Conservation (phyloP, 1,140 invertebrate species). For the Euura saliciscinereae region DNA sequence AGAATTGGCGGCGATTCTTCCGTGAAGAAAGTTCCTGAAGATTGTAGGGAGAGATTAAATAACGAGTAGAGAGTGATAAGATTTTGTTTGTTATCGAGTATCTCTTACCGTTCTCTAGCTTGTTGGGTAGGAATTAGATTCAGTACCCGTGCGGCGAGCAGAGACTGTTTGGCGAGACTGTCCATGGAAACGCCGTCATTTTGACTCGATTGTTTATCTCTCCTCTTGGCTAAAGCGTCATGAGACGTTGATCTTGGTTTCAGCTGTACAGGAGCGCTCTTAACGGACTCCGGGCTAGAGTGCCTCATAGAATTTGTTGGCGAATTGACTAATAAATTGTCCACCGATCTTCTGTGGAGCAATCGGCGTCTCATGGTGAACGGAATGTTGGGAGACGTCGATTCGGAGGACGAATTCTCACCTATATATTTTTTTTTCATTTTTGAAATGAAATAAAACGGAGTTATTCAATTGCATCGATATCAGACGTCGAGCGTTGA, state of each 20-base stretch:
- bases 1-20: conserved; percentile 77
- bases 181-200: conserved; percentile 65
- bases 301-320: conserved; percentile 46
- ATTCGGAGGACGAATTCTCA: conserved; percentile 50
- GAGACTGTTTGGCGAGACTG: conserved; percentile 72
- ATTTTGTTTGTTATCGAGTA: not conserved
- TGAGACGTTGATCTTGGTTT: conserved; percentile 52
- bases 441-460: no score
- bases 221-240: conserved; percentile 48
- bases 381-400: conserved; percentile 44
- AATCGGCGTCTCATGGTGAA: conserved; percentile 39
- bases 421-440: conserved; percentile 27
- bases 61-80: not conserved
- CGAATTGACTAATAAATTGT: conserved; percentile 49
- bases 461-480: no score
- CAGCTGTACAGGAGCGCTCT: conserved; percentile 50
- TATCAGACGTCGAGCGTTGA: no score
- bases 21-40: conserved; percentile 77
- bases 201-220: conserved; percentile 38
- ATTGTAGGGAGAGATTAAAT: not conserved
- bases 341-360: conserved; percentile 48
- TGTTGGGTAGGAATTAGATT: conserved; percentile 80
- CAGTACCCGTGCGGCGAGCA: conserved; percentile 78
- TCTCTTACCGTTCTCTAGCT: conserved; percentile 72
- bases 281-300: conserved; percentile 55